Evolutionary conservation across 2,888 invertebrate species (phyloP).

Genomic region (Gasteruption jaculator): DNA sequence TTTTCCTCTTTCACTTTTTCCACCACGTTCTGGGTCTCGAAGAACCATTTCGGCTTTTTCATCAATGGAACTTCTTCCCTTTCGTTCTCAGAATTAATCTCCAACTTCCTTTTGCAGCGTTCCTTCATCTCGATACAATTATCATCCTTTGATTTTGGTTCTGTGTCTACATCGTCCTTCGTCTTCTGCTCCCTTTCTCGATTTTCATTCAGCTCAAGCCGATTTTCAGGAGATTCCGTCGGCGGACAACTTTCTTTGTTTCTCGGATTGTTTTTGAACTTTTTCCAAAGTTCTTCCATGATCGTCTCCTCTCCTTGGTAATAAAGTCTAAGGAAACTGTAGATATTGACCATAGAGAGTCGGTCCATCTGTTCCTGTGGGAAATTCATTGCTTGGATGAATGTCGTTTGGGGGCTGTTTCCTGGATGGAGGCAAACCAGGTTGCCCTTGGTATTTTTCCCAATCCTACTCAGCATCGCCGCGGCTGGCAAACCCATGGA

Average conservation of each 20-base stretch:
- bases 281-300: no score
- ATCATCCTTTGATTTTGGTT: slow-evolving; percentile 17
- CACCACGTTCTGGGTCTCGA: slow-evolving; percentile 53
- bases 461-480: slow-evolving; percentile 74
- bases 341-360: slow-evolving; percentile 72
- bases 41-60: slow-evolving; percentile 37
- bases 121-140: no score
- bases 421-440: slow-evolving; percentile 77
- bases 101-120: no score
- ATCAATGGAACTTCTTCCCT: no score
- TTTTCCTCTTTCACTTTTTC: slow-evolving; percentile 57
- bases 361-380: slow-evolving; percentile 65
- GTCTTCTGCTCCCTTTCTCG: slow-evolving; percentile 9
- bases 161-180: slow-evolving; percentile 6
- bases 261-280: not conserved
- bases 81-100: no score
- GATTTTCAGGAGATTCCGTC: not conserved
- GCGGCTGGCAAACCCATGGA: slow-evolving; percentile 82
- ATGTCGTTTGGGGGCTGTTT: slow-evolving; percentile 74
- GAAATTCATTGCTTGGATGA: slow-evolving; percentile 77
- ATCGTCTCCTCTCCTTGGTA: slow-evolving; percentile 62
- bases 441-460: slow-evolving; percentile 60
- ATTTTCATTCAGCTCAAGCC: slow-evolving; percentile 3
- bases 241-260: not conserved
- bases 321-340: slow-evolving; percentile 67